Evolutionary conservation across 2,113 vertebrate genomes (phyloP).

Genomic region (Anolis carolinensis): DNA sequence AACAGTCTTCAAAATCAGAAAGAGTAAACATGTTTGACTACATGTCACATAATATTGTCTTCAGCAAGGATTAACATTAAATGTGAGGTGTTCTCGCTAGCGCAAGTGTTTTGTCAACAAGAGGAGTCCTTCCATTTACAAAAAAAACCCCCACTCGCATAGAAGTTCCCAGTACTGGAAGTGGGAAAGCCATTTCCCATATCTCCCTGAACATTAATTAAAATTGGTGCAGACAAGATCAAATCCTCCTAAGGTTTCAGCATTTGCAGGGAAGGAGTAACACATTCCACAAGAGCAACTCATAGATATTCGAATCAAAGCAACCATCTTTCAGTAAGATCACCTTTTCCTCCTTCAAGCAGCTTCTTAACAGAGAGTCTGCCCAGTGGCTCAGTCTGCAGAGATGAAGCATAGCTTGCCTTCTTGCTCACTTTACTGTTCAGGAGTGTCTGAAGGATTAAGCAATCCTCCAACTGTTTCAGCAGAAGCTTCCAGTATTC

Average conservation of each 20-base stretch:
- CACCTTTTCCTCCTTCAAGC: slow-evolving; percentile 92
- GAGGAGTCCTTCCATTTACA: not conserved
- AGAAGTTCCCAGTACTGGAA: not conserved
- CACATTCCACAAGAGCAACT: not conserved
- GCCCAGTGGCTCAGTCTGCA: slow-evolving; percentile 75
- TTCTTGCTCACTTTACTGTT: slow-evolving; percentile 69
- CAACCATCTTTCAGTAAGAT: not conserved
- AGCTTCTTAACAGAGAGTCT: slow-evolving; percentile 89
- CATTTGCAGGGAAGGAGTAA: not conserved
- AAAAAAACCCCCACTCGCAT: not conserved
- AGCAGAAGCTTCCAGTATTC: slow-evolving; percentile 95
- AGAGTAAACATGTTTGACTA: too few relatives aligned
- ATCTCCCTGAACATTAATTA: not conserved
- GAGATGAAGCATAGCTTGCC: slow-evolving; percentile 66
- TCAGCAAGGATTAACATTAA: not conserved
- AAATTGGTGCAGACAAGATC: not conserved
- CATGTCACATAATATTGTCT: not conserved
- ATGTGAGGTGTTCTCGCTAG: not conserved
- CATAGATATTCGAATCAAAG: not conserved
- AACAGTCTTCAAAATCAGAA: not conserved
- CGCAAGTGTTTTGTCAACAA: not conserved
- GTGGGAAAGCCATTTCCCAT: too few relatives aligned
- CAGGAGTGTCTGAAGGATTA: slow-evolving; percentile 91
- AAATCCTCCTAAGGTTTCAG: not conserved
- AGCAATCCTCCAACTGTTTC: slow-evolving; percentile 91